Base-by-base conservation (phyloP, 2,113 vertebrate genomes). In the Camelus bactrianus region DNA sequence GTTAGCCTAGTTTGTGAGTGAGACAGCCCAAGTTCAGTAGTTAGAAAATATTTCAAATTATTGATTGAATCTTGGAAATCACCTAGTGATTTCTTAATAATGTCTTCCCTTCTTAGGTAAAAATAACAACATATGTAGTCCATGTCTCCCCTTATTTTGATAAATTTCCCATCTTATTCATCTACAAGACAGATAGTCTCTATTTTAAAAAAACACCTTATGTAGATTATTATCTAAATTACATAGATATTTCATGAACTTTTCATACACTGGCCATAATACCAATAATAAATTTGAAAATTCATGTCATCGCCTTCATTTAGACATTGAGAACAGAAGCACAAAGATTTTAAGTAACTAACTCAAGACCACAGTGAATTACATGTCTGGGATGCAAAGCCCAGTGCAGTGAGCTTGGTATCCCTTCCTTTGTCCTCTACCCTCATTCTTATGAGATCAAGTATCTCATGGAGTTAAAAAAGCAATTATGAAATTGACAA, bases 121-220 rank as follows among this genome's bases (percentile, higher is more conserved):
- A 87, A 96, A 60, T 64, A 42, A 16, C 65, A 80, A 10, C 26
- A 64, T 38, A 22, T 32, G 28, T 75, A 38, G 8, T 12, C 6
- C 13, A 64, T 77, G 2, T 81, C 16, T 90, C 24, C 0, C 58
- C 3, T 80, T 38, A 85, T 58, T 91, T 95, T 58, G 16, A 22
- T 50, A 89, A 82, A 24, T 58, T 75, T 91, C 12, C 5, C 2
- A 73, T 86, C 93, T 86, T 96, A 84, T 81, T 72, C 13, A 73
- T 56, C n/a, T 89, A 69, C 3, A 94, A 46, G 5, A 16, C 46
- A 86, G 19, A 73, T 38, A 4, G 0, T n/a, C 48, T 28, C 1
- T 19, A 87, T 72, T 79, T 91, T 52, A 87, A n/a, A 19, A 92
- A 92, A 89, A 17, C 54, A 46, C 70, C 6, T 95, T 67, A 92